Evolutionary conservation across 2,113 vertebrate species (phyloP).

Genomic region (Eolophus roseicapilla): DNA sequence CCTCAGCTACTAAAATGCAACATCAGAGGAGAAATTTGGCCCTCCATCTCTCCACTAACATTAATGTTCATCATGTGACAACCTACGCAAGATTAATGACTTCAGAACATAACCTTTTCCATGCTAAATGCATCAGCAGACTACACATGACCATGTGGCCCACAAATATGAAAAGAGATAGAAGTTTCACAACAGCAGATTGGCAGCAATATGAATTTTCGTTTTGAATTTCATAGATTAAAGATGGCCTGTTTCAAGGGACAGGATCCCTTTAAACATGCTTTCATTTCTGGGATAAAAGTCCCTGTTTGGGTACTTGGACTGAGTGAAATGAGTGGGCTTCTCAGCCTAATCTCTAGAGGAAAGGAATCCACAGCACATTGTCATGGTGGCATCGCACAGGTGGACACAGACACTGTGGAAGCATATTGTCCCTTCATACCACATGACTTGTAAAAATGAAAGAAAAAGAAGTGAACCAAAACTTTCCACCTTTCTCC

Average conservation of each 20-base stretch:
- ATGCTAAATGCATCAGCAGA: not conserved
- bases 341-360: not conserved
- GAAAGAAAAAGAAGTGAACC: not conserved
- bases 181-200: not conserved
- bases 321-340: not conserved
- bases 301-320: not conserved
- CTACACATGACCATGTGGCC: not conserved
- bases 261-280: not conserved
- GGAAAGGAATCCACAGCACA: not conserved
- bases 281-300: not conserved
- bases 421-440: not conserved
- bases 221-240: not conserved
- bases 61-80: conserved; percentile 9
- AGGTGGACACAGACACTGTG: not conserved
- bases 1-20: conserved; percentile 29
- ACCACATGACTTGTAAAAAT: not conserved
- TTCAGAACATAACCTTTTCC: conserved; percentile 6
- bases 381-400: not conserved
- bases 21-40: conserved; percentile 48
- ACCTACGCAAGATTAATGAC: conserved; percentile 13
- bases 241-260: not conserved
- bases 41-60: conserved; percentile 9
- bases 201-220: not conserved
- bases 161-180: not conserved
- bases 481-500: not conserved